These are phyloP conservation scores for Phylloscopus whistleri DNA, from an alignment of 2,113 vertebrate genomes.

Conservation along the genomic window DNA sequence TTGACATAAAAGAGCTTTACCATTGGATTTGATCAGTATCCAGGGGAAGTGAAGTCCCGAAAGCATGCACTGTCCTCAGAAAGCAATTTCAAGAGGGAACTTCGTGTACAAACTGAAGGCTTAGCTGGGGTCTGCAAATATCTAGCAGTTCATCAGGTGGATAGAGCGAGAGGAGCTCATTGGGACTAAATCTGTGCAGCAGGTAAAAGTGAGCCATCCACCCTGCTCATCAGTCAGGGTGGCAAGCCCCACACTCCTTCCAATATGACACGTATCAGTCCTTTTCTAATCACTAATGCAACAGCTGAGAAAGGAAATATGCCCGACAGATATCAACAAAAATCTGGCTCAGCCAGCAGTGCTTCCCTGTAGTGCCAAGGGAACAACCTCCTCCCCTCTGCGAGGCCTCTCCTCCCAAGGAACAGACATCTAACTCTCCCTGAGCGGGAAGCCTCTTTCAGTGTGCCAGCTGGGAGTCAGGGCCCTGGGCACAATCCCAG, in stretches of 20 bases:
- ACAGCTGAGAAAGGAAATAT: neutral
- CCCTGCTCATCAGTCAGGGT: neutral
- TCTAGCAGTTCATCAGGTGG: neutral
- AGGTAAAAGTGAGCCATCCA: neutral
- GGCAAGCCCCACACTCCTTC: neutral
- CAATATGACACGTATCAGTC: neutral
- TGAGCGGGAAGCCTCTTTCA: conserved; percentile 3
- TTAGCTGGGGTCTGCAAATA: neutral
- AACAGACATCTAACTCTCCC: conserved; percentile 29
- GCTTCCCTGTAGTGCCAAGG: neutral
- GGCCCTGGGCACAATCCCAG: conserved; percentile 53
- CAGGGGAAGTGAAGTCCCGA: neutral
- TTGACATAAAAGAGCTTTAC: neutral
- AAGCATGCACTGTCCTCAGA: neutral
- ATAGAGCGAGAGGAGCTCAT: rapidly evolving
- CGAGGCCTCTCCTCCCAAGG: conserved; percentile 49
- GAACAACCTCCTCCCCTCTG: conserved; percentile 45
- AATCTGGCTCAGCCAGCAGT: neutral
- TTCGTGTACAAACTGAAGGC: neutral
- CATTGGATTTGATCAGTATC: neutral
- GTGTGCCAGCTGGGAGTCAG: conserved; percentile 48
- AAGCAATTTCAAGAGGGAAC: neutral
- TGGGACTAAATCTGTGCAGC: neutral
- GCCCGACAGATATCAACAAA: neutral
- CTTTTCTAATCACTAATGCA: neutral